Evolutionary conservation across 2,888 invertebrate species (phyloP).

Genomic region (Chrysodeixis includens): DNA sequence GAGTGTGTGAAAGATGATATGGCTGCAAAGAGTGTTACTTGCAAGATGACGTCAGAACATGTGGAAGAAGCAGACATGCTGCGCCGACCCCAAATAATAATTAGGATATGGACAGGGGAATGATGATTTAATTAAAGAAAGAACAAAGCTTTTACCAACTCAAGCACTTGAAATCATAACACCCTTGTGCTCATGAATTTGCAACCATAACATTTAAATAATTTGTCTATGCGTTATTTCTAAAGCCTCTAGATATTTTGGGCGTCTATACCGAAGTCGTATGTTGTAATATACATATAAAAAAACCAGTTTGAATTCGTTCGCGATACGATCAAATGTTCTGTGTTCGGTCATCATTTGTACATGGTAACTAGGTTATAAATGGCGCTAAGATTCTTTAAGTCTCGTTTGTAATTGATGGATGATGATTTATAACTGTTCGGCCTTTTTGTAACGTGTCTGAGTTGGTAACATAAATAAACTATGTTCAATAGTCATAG

Average conservation of each 20-base stretch:
- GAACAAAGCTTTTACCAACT: too few relatives aligned
- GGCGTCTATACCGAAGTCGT: slow-evolving; percentile 41
- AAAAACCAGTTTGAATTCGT: slow-evolving; percentile 46
- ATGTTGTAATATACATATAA: slow-evolving; percentile 39
- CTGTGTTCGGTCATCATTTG: slow-evolving; percentile 56
- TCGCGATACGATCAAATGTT: slow-evolving; percentile 41
- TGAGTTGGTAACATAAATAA: neutral
- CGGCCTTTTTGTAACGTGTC: slow-evolving; percentile 22
- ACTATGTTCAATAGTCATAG: neutral
- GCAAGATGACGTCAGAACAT: too few relatives aligned
- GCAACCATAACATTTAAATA: slow-evolving; percentile 6
- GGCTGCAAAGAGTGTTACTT: too few relatives aligned
- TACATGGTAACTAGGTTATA: slow-evolving; percentile 42
- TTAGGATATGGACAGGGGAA: too few relatives aligned
- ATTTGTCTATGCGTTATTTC: neutral
- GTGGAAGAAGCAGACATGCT: too few relatives aligned
- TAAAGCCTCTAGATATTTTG: slow-evolving; percentile 14
- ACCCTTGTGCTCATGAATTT: neutral
- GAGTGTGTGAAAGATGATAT: too few relatives aligned
- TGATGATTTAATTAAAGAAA: too few relatives aligned
- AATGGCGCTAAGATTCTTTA: slow-evolving; percentile 51
- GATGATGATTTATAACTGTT: slow-evolving; percentile 43
- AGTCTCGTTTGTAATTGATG: slow-evolving; percentile 46
- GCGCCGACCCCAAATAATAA: too few relatives aligned
- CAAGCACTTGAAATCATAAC: too few relatives aligned